These are phyloP conservation scores for Noctilio leporinus DNA, from an alignment of 2,113 vertebrate genomes.

Conservation along the genomic window DNA sequence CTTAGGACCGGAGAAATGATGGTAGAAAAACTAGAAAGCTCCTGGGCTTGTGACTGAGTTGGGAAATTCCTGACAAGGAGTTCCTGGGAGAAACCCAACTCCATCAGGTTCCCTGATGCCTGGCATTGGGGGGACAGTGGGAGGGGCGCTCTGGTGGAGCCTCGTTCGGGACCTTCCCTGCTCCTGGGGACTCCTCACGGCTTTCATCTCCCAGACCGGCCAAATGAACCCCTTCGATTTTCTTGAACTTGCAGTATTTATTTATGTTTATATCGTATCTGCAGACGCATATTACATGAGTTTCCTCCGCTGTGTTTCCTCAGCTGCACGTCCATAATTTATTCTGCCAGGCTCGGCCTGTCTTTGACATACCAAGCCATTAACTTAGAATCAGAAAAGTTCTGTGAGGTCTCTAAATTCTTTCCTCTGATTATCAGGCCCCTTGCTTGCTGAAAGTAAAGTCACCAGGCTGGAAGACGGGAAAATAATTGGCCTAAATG, in stretches of 20 bases:
- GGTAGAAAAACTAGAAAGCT: not conserved
- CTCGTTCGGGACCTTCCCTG: not conserved
- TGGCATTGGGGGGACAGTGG: accelerated
- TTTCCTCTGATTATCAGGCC: constrained; percentile 41
- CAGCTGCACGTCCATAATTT: constrained; percentile 57
- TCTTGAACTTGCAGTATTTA: constrained; percentile 36
- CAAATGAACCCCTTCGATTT: not conserved
- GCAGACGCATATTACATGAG: not conserved
- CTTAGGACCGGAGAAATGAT: not conserved
- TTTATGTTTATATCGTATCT: constrained; percentile 46
- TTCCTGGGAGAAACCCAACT: not conserved
- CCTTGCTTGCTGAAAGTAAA: constrained; percentile 13
- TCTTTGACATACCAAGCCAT: constrained; percentile 50
- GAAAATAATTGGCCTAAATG: constrained; percentile 43
- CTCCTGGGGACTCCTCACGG: not conserved
- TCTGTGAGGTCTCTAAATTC: constrained; percentile 55
- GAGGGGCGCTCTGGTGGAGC: not conserved
- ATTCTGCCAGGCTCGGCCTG: constrained; percentile 37
- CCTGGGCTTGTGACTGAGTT: not conserved
- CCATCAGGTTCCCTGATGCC: not conserved
- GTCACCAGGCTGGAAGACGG: not conserved
- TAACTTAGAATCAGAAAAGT: constrained; percentile 54
- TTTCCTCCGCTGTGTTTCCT: constrained; percentile 52
- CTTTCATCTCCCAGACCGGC: constrained; percentile 14
- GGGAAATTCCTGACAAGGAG: not conserved